Conservation (phyloP, 2,797 vertebrate species). For the Tenualosa thibaudeaui region DNA sequence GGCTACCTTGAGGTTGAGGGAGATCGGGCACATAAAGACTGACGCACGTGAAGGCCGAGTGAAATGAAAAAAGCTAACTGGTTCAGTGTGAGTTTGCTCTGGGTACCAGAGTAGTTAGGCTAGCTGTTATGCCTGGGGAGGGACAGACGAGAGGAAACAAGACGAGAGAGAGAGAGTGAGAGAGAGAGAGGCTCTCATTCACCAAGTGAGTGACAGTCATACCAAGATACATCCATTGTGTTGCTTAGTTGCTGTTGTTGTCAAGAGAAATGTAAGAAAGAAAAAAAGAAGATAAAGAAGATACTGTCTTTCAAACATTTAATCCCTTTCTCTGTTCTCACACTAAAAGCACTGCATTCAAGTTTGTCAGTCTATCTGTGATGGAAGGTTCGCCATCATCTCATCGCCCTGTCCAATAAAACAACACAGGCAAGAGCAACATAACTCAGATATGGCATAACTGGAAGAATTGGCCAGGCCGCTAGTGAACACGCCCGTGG, state of each 20-base stretch:
- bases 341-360: neutral
- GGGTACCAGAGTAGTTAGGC: too few relatives aligned
- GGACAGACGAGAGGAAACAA: neutral
- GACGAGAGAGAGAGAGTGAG: neutral
- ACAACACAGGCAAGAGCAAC: neutral
- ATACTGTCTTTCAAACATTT: neutral
- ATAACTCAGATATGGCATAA: neutral
- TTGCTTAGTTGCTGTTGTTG: too few relatives aligned
- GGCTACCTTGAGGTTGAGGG: slow-evolving; percentile 39
- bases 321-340: neutral
- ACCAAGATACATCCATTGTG: neutral
- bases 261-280: too few relatives aligned
- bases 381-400: neutral
- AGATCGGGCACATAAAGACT: neutral
- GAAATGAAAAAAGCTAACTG: neutral
- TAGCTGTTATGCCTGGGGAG: neutral
- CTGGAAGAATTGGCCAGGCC: neutral
- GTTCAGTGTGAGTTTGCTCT: neutral
- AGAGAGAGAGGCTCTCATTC: neutral
- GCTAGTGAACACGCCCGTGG: neutral
- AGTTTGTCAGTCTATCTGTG: neutral
- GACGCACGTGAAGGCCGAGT: neutral
- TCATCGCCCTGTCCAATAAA: neutral
- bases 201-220: neutral
- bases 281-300: too few relatives aligned